These are phyloP conservation scores for Tenualosa thibaudeaui DNA, from an alignment of 2,797 vertebrate species.

Conservation along the genomic window DNA sequence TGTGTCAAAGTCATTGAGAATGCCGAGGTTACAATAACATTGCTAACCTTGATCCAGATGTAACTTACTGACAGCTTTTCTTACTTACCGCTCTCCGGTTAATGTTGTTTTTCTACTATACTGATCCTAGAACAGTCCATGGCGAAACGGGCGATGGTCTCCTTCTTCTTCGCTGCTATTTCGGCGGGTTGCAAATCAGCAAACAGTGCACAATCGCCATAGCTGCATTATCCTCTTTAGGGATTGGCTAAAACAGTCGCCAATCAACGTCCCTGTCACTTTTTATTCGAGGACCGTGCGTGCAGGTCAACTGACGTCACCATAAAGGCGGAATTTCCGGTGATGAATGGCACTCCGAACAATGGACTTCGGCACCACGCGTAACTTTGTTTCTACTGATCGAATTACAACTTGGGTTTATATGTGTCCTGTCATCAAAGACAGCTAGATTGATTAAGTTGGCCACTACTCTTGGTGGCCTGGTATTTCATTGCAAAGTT, in stretches of 20 bases:
- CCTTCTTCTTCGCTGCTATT: conserved; percentile 65
- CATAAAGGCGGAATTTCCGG: conserved; percentile 59
- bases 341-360: conserved; percentile 31
- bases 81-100: conserved; percentile 70
- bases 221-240: conserved; percentile 24
- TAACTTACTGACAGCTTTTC: conserved; percentile 63
- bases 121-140: conserved; percentile 84
- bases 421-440: background rate
- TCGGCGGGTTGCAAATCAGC: conserved; percentile 80
- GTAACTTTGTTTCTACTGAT: background rate
- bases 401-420: conserved; percentile 8
- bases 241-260: conserved; percentile 56
- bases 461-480: background rate
- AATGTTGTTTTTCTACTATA: conserved; percentile 54
- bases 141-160: conserved; percentile 67
- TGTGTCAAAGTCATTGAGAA: conserved; percentile 20
- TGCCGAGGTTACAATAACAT: background rate
- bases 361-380: conserved; percentile 21
- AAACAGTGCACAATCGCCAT: conserved; percentile 46
- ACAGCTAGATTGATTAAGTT: background rate
- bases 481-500: background rate
- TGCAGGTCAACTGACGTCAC: conserved; percentile 15
- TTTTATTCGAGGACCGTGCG: conserved; percentile 44
- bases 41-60: conserved; percentile 46
- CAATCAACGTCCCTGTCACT: conserved; percentile 29